Evolutionary conservation across 2,113 vertebrate species (phyloP).

Genomic region (Electrona antarctica): DNA sequence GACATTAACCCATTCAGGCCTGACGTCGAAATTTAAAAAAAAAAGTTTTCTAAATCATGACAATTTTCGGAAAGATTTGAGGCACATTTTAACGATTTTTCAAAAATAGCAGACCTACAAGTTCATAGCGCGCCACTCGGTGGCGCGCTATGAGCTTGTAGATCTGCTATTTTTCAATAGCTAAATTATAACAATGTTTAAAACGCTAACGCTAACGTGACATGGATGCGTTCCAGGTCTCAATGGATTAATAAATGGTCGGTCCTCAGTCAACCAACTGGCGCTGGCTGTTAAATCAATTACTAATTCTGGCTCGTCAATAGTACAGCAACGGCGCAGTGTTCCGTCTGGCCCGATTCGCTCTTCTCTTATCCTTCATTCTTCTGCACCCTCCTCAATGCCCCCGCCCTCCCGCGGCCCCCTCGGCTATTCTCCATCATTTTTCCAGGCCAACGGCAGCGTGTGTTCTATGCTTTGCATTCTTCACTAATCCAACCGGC

Average conservation of each 20-base stretch:
- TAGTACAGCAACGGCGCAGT: conserved; percentile 24
- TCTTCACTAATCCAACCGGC: conserved; percentile 42
- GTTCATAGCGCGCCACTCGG: too few species aligned
- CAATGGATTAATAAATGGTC: not conserved
- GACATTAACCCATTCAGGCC: too few species aligned
- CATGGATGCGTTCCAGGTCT: not conserved
- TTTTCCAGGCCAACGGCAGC: conserved; percentile 39
- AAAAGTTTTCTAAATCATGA: too few species aligned
- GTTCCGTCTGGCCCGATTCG: not conserved
- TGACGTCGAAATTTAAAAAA: too few species aligned
- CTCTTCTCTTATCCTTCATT: conserved; percentile 8
- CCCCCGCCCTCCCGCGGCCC: conserved; percentile 6
- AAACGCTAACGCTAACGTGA: too few species aligned
- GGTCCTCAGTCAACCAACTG: not conserved
- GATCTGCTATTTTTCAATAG: too few species aligned
- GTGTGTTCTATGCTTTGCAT: conserved; percentile 30
- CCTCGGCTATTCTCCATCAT: conserved; percentile 41
- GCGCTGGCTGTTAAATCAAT: conserved; percentile 13
- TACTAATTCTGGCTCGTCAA: conserved; percentile 15
- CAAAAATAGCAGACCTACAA: too few species aligned
- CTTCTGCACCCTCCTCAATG: conserved; percentile 5
- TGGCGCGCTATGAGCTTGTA: too few species aligned
- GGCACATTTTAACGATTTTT: too few species aligned
- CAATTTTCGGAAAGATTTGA: too few species aligned
- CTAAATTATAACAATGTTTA: too few species aligned